Conservation (phyloP, 2,888 invertebrate genomes). For the Carterocephalus palaemon region DNA sequence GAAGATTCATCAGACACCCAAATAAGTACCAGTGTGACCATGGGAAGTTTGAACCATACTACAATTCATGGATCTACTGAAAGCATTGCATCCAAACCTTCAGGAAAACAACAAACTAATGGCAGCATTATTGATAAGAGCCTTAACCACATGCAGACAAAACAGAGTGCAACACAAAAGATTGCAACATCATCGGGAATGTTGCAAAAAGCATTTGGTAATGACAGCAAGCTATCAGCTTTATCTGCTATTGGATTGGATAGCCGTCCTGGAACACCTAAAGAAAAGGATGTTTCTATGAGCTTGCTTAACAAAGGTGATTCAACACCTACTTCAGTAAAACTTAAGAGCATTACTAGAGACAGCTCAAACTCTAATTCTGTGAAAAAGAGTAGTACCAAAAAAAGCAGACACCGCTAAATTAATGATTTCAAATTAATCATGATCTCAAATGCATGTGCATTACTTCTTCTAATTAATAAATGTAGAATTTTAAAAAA, state of each 20-base stretch:
- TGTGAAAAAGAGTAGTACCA: slow-evolving; percentile 87
- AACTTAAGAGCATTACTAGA: slow-evolving; percentile 75
- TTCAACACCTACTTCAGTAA: slow-evolving; percentile 63
- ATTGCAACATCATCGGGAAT: slow-evolving; percentile 61
- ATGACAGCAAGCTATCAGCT: slow-evolving; percentile 58
- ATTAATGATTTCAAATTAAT: slow-evolving; percentile 31
- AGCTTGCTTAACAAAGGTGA: slow-evolving; percentile 58
- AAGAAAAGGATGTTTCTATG: slow-evolving; percentile 64
- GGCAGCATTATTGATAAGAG: slow-evolving; percentile 64
- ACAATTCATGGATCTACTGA: slow-evolving; percentile 74
- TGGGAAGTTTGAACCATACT: slow-evolving; percentile 67
- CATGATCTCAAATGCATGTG: slow-evolving; percentile 15
- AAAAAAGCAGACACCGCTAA: slow-evolving; percentile 89
- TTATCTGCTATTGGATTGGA: slow-evolving; percentile 62
- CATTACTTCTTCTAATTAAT: slow-evolving; percentile 2
- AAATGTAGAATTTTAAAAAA: slow-evolving; percentile 17
- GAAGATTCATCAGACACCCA: slow-evolving; percentile 86
- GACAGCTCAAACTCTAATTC: slow-evolving; percentile 68
- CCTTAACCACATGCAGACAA: slow-evolving; percentile 55
- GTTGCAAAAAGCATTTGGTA: slow-evolving; percentile 63
- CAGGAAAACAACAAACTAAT: slow-evolving; percentile 74
- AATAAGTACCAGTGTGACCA: slow-evolving; percentile 70
- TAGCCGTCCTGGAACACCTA: slow-evolving; percentile 70
- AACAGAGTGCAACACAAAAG: slow-evolving; percentile 65
- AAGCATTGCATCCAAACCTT: slow-evolving; percentile 70